These are phyloP conservation scores for Euwallacea similis DNA, from an alignment of 1,140 invertebrate species.

Conservation along the genomic window DNA sequence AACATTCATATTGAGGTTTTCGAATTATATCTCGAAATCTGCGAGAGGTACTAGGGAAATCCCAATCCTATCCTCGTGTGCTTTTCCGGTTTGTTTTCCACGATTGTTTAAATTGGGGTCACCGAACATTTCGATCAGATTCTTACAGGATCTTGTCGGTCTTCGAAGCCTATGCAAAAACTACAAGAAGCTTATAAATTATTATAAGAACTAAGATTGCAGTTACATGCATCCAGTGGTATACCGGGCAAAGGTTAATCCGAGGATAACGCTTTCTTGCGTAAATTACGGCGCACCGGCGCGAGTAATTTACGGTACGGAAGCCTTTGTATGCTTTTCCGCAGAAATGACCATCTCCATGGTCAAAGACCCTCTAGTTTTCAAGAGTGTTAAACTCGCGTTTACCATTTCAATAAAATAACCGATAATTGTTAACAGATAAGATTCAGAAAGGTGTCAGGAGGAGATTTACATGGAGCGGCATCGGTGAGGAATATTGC, in stretches of 20 bases:
- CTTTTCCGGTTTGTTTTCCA: too few relatives aligned
- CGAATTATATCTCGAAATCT: too few relatives aligned
- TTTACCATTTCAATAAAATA: too few relatives aligned
- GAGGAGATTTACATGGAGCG: slow-evolving; percentile 27
- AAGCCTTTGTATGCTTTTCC: slow-evolving; percentile 20
- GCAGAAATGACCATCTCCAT: slow-evolving; percentile 16
- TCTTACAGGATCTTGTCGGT: too few relatives aligned
- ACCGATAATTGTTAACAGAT: background rate
- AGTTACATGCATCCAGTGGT: slow-evolving; percentile 20
- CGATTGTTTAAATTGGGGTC: too few relatives aligned
- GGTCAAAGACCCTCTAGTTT: background rate
- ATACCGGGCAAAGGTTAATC: slow-evolving; percentile 15
- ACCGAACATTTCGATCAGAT: too few relatives aligned
- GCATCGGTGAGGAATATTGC: slow-evolving; percentile 16
- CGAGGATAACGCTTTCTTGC: slow-evolving; percentile 18
- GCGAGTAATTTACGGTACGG: slow-evolving; percentile 22
- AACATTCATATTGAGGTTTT: too few relatives aligned
- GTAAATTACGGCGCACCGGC: slow-evolving; percentile 16
- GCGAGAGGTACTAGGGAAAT: too few relatives aligned
- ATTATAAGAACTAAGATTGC: background rate
- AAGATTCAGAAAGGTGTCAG: slow-evolving; percentile 21
- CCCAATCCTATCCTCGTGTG: too few relatives aligned
- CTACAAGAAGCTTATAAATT: slow-evolving; percentile 3
- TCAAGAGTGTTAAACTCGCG: too few relatives aligned
- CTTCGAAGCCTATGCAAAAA: slow-evolving; percentile 2